Percentiles rank a stretch among this genome's conserved stretches.
Conservation (phyloP, 2,888 invertebrate genomes). For the Ochropleura leucogaster region DNA sequence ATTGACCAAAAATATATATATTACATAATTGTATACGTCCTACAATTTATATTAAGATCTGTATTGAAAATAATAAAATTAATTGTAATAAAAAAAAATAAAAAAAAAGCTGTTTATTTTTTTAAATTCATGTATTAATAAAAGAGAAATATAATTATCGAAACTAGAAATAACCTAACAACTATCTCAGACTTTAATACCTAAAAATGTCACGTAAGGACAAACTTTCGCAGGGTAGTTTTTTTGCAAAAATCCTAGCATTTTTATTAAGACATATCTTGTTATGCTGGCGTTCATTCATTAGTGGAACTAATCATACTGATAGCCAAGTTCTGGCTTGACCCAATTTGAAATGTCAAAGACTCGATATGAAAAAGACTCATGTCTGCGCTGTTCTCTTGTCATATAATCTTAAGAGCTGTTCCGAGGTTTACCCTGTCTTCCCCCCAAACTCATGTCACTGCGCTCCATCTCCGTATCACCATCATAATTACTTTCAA, state of each 20-base stretch:
- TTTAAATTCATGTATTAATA: not conserved
- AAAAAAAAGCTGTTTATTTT: constrained; percentile 32
- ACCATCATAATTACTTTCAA: constrained; percentile 24
- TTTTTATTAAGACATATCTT: not conserved
- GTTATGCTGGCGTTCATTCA: not conserved
- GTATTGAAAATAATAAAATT: constrained; percentile 77
- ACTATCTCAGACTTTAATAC: not conserved
- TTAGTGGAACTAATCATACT: not conserved
- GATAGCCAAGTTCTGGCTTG: not conserved
- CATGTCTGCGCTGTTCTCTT: not conserved
- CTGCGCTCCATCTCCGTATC: constrained; percentile 42
- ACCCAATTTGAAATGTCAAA: not conserved
- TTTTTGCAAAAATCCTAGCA: not conserved
- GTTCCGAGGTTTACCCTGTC: not conserved
- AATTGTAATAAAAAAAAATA: constrained; percentile 69
- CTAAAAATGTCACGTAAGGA: not conserved
- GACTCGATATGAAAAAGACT: not conserved
- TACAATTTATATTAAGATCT: constrained; percentile 73
- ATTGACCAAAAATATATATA: constrained; percentile 77
- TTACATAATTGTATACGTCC: constrained; percentile 68
- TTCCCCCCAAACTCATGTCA: not conserved
- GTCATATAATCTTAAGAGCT: not conserved
- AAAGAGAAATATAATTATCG: not conserved
- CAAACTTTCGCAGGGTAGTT: not conserved
- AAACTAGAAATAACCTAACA: not conserved